Conservation (phyloP, 2,797 vertebrate species). For the Myotis findleyi region DNA sequence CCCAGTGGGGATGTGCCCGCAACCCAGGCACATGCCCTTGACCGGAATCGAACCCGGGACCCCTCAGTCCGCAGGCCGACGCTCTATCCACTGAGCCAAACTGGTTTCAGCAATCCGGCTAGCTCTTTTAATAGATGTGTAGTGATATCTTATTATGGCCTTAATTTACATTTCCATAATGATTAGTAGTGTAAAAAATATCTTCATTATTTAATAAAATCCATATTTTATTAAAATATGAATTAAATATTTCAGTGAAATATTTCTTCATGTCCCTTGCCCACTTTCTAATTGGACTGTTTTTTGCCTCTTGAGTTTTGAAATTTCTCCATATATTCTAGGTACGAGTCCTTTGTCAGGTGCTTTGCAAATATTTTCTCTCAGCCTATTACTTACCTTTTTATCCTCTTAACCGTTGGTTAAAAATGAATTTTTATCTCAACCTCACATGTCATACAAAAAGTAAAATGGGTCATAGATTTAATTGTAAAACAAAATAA, state of each 20-base stretch:
- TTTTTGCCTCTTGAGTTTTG: conserved; percentile 43
- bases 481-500: conserved; percentile 50
- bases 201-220: conserved; percentile 29
- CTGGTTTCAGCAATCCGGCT: background rate
- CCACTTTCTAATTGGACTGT: background rate
- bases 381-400: conserved; percentile 35
- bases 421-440: conserved; percentile 40
- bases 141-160: background rate
- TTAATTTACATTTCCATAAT: conserved; percentile 52
- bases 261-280: conserved; percentile 17
- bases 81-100: no score
- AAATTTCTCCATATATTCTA: conserved; percentile 24
- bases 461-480: conserved; percentile 33
- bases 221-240: background rate
- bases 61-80: no score
- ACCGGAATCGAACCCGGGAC: no score
- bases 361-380: conserved; percentile 53
- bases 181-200: conserved; percentile 48
- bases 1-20: no score
- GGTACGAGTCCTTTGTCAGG: conserved; percentile 2
- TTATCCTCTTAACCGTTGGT: background rate
- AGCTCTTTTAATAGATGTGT: background rate
- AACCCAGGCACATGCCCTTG: no score
- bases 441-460: conserved; percentile 1
- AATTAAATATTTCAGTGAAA: conserved; percentile 28